These are phyloP conservation scores for Natator depressus DNA, from an alignment of 2,113 vertebrate genomes.

Conservation along the genomic window DNA sequence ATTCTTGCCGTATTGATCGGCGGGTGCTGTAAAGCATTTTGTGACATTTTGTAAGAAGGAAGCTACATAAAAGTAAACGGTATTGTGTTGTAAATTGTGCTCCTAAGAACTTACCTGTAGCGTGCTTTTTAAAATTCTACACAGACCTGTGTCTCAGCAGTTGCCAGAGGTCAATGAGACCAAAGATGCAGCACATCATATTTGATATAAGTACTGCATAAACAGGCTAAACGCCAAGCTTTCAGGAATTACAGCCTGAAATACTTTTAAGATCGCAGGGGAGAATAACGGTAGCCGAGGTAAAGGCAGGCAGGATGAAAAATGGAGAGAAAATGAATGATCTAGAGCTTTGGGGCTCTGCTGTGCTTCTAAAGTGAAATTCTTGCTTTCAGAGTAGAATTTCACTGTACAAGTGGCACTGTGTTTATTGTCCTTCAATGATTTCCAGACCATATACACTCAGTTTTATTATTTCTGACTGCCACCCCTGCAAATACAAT, in stretches of 20 bases:
- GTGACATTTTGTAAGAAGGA: neutral
- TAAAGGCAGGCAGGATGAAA: slow-evolving; percentile 51
- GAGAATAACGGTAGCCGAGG: slow-evolving; percentile 39
- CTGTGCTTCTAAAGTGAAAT: neutral
- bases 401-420: neutral
- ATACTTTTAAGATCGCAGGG: slow-evolving; percentile 43
- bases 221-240: slow-evolving; percentile 51
- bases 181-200: neutral
- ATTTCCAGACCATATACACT: neutral
- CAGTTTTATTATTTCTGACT: neutral
- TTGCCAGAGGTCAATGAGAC: slow-evolving; percentile 33
- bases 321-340: neutral
- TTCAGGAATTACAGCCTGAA: slow-evolving; percentile 54
- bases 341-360: neutral
- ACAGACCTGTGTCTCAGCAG: slow-evolving; percentile 53
- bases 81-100: neutral
- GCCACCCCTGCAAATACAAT: neutral
- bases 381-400: neutral
- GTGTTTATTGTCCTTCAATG: neutral
- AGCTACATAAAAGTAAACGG: accelerated
- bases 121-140: slow-evolving; percentile 51
- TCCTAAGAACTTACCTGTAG: slow-evolving; percentile 36
- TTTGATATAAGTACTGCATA: neutral
- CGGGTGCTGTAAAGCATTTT: neutral
- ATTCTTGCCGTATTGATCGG: neutral